Evolutionary conservation across 2,888 invertebrate genomes (phyloP).

Genomic region (Sinelater perroti): DNA sequence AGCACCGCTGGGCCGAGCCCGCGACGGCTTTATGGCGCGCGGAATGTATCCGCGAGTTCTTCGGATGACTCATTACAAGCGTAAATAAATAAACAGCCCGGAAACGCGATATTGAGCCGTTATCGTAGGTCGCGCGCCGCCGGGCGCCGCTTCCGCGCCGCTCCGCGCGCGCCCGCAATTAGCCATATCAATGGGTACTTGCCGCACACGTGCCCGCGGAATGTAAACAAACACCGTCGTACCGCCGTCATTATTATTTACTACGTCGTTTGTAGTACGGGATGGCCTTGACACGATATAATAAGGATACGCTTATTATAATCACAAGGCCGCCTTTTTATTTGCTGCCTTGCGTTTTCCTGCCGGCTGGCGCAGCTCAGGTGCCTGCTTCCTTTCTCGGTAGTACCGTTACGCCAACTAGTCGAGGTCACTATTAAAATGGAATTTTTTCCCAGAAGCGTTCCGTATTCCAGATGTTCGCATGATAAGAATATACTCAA

Average conservation of each 20-base stretch:
- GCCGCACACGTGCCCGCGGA: conserved; percentile 37
- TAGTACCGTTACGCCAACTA: no score
- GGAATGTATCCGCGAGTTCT: conserved; percentile 9
- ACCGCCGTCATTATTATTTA: conserved; percentile 39
- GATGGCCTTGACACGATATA: conserved; percentile 36
- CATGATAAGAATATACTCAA: no score
- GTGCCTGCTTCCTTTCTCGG: no score
- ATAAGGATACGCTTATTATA: conserved; percentile 23
- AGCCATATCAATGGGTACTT: conserved; percentile 37
- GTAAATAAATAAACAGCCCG: conserved; percentile 26
- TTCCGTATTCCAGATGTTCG: no score
- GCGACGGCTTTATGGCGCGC: conserved; percentile 14
- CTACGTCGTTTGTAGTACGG: conserved; percentile 36
- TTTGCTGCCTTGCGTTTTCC: background rate
- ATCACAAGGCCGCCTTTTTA: conserved; percentile 30
- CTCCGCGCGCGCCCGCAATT: conserved; percentile 25
- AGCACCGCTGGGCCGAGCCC: conserved; percentile 12
- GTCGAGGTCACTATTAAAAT: no score
- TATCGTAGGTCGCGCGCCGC: conserved; percentile 27
- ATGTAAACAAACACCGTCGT: conserved; percentile 41
- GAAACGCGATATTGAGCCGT: conserved; percentile 21
- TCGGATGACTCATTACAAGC: conserved; percentile 23
- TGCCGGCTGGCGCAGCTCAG: no score
- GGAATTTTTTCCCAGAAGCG: no score
- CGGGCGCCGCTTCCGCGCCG: conserved; percentile 13